phyloP scores from a whole-genome alignment of 2,888 invertebrate species.

The Nephrotoma guestfalica region DNA sequence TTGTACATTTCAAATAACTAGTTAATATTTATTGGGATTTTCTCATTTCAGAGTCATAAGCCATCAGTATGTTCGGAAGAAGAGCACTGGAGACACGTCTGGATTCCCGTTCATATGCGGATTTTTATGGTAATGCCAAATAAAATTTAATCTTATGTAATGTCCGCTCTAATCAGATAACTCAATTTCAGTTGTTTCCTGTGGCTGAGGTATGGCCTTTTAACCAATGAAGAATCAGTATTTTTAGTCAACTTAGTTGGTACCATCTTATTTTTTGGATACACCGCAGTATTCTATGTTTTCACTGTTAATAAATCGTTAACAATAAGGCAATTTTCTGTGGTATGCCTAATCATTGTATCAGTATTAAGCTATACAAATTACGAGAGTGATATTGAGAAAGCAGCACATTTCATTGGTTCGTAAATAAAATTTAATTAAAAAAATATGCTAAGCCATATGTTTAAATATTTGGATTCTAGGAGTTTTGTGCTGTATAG shows the following conservation, averaged over 20 bases:
- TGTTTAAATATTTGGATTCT: conserved; percentile 8
- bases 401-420: conserved; percentile 44
- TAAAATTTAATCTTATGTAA: background rate
- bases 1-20: no score
- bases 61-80: conserved; percentile 48
- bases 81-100: conserved; percentile 53
- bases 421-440: conserved; percentile 13
- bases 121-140: conserved; percentile 39
- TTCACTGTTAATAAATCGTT: conserved; percentile 49
- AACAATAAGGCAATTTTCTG: conserved; percentile 40
- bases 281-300: conserved; percentile 47
- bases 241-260: conserved; percentile 58
- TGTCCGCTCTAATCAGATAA: background rate
- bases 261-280: conserved; percentile 45
- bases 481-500: conserved; percentile 43
- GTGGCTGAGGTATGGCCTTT: conserved; percentile 60
- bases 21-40: no score
- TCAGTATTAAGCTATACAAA: conserved; percentile 38
- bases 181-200: conserved; percentile 42
- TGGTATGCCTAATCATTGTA: conserved; percentile 35
- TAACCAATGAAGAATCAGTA: conserved; percentile 50
- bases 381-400: conserved; percentile 34
- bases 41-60: conserved; percentile 47
- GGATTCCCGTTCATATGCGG: conserved; percentile 57
- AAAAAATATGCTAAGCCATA: background rate